Percentiles rank a stretch among this genome's conserved stretches.
These are phyloP conservation scores for Corythornis cristatus DNA, from an alignment of 2,113 vertebrate genomes.

Conservation along the genomic window DNA sequence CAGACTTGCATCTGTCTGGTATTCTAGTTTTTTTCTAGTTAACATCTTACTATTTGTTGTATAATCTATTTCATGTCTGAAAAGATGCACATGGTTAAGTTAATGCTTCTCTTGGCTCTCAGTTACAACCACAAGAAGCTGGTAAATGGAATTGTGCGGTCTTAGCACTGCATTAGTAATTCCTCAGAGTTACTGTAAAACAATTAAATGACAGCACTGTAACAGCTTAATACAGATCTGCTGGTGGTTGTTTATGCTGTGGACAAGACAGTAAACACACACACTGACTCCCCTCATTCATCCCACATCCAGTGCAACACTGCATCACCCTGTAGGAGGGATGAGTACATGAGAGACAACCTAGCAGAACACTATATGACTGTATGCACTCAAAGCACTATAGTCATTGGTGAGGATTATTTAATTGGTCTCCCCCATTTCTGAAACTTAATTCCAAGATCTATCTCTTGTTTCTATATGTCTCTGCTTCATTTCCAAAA, in stretches of 20 bases:
- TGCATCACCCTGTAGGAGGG: background rate
- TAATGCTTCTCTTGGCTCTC: background rate
- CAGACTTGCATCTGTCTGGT: background rate
- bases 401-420: background rate
- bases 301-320: background rate
- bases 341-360: background rate
- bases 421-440: background rate
- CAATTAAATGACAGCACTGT: background rate
- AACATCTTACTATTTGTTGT: background rate
- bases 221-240: background rate
- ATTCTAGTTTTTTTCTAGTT: background rate
- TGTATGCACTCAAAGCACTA: background rate
- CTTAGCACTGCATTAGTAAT: background rate
- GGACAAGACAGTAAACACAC: background rate
- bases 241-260: background rate
- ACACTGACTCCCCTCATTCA: background rate
- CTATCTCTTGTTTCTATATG: background rate
- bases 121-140: background rate
- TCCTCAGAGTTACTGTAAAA: background rate
- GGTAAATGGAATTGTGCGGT: background rate
- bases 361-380: background rate
- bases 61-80: background rate
- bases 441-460: background rate
- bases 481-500: background rate
- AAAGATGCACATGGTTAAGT: background rate